These are phyloP conservation scores for Laterallus jamaicensis DNA, from an alignment of 2,113 vertebrate genomes.

Conservation along the genomic window DNA sequence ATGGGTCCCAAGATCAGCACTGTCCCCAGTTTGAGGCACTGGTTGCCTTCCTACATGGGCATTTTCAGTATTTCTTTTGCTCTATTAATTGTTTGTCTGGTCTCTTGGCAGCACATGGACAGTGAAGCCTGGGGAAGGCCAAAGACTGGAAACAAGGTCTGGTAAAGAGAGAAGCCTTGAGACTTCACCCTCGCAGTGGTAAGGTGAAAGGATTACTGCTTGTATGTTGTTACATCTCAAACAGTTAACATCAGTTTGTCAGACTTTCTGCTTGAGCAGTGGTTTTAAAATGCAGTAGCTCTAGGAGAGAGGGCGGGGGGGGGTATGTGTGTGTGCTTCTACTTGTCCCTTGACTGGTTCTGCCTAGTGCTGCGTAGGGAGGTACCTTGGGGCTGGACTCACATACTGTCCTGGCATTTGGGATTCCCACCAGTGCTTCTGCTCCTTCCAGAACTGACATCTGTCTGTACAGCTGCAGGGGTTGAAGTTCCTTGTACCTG, in stretches of 20 bases:
- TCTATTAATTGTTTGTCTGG: neutral
- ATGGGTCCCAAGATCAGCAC: neutral
- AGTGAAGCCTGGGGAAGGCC: neutral
- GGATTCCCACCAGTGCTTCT: neutral
- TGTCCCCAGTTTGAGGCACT: too few species aligned
- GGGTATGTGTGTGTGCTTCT: neutral
- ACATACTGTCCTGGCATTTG: fast-evolving
- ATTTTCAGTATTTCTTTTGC: neutral
- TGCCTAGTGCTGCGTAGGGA: neutral
- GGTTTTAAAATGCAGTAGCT: neutral
- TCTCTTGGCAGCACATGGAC: neutral
- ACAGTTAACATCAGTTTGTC: neutral
- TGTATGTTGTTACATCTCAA: neutral
- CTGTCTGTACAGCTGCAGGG: fast-evolving
- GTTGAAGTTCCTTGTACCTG: neutral
- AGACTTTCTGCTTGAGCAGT: neutral
- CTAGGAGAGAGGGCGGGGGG: too few species aligned
- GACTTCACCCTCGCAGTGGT: neutral
- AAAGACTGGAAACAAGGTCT: neutral
- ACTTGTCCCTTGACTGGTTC: neutral
- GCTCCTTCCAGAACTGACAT: neutral
- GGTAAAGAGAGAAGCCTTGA: neutral
- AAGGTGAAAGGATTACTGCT: neutral
- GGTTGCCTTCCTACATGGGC: neutral
- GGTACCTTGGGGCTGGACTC: neutral